Evolutionary conservation across 2,113 vertebrate genomes (phyloP), one percentile per base, ranked within the genome.

Genomic region (Mirza zaza): DNA sequence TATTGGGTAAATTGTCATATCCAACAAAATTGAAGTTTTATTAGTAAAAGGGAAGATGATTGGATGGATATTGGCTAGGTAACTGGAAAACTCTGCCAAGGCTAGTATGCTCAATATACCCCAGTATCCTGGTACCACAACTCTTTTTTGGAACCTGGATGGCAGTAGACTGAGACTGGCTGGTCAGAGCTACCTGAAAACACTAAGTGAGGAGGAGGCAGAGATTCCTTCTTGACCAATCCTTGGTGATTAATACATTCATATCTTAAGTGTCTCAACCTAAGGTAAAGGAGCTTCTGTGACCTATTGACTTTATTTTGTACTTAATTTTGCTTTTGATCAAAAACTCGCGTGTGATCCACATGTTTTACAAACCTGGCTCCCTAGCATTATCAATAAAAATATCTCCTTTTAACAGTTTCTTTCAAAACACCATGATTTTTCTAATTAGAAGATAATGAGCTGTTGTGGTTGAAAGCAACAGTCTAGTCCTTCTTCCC

Each of bases 251-350:
- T n/a, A 84, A 63, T 89, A 27, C 61, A 27, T 94, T 88, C 8
- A 21, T 73, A 36, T 36, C 59, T 79, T 76, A 70, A 83, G 71
- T 25, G 61, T 5, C 59, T 65, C 55, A 76, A 10, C n/a, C 39
- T 42, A 45, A 61, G 55, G 14, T 59, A 61, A 70, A 68, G 42
- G 39, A 42, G 70, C 50, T 42, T 91, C 57, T 82, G 48, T 27
- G 76, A 70, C 10, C 27, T 45, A 8, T 52, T 81, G 61, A 70
- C 32, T 8, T 85, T 17, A 59, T 65, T 96, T 83, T 77, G 23
- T 88, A 42, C 75, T 83, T 79, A 63, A 76, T n/a, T 80, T 91
- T 91, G 27, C n/a, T 82, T 83, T 90, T 65, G 57, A 82, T 20
- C 48, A 32, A 45, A 45, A 80, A 70, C 75, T 91, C 67, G 61